phyloP scores from a whole-genome alignment of 2,888 invertebrate genomes.

The Bellardia pandia region DNA sequence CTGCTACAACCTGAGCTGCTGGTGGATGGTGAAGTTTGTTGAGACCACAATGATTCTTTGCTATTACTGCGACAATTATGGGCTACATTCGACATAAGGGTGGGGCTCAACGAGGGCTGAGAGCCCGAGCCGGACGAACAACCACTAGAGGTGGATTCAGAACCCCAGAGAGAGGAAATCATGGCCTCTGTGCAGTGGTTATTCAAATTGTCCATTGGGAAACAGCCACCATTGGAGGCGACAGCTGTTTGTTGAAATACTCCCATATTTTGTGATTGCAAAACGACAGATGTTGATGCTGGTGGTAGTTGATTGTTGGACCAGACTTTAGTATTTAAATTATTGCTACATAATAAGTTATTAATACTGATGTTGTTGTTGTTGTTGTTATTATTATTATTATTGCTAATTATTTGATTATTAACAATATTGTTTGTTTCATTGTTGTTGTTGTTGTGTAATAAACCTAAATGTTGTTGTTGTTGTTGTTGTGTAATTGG shows the following conservation, averaged over 20 bases:
- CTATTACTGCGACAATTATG: conserved; percentile 81
- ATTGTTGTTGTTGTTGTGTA: conserved; percentile 70
- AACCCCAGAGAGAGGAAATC: conserved; percentile 82
- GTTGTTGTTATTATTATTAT: conserved; percentile 66
- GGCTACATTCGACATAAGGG: conserved; percentile 75
- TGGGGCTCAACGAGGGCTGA: conserved; percentile 83
- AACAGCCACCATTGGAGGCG: conserved; percentile 56
- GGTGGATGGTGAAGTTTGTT: conserved; percentile 82
- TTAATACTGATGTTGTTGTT: conserved; percentile 80
- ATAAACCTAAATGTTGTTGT: conserved; percentile 74
- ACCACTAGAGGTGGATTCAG: conserved; percentile 79
- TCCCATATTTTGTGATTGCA: conserved; percentile 58
- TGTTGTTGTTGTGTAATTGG: conserved; percentile 72
- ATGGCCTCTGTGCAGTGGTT: conserved; percentile 64
- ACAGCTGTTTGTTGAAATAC: conserved; percentile 60
- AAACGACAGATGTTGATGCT: conserved; percentile 48
- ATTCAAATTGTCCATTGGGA: conserved; percentile 60
- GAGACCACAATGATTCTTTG: conserved; percentile 83
- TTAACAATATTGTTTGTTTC: conserved; percentile 52
- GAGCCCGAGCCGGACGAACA: conserved; percentile 80
- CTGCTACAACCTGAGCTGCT: conserved; percentile 73
- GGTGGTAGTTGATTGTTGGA: conserved; percentile 70
- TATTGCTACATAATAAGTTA: conserved; percentile 82
- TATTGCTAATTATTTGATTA: conserved; percentile 73
- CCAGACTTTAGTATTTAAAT: conserved; percentile 74